These are phyloP conservation scores for Brachyalestes nurse DNA, from an alignment of 2,797 vertebrate species.

Conservation along the genomic window DNA sequence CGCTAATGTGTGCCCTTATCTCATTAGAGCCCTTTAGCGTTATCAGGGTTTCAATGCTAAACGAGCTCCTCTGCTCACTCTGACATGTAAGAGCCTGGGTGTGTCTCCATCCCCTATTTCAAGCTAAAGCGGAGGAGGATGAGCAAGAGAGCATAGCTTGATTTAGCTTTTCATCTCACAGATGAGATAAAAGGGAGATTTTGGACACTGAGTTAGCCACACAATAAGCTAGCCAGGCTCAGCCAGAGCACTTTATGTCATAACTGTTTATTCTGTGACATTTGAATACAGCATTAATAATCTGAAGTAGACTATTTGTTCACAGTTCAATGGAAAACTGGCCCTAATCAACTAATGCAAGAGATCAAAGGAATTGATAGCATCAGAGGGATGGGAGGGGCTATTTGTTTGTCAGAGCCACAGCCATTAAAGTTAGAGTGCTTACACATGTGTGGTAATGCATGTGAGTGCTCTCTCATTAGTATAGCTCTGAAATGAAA, in stretches of 20 bases:
- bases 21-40: constrained; percentile 54
- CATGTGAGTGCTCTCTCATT: constrained; percentile 47
- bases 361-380: constrained; percentile 27
- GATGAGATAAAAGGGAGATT: constrained; percentile 24
- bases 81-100: constrained; percentile 26
- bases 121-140: constrained; percentile 15
- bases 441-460: constrained; percentile 55
- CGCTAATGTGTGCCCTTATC: constrained; percentile 56
- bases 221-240: constrained; percentile 17
- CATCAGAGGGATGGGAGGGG: constrained; percentile 28
- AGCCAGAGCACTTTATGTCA: constrained; percentile 26
- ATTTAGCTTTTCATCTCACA: constrained; percentile 39
- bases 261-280: constrained; percentile 23
- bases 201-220: not conserved
- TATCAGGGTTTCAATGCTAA: constrained; percentile 45
- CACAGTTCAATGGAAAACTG: constrained; percentile 12
- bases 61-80: constrained; percentile 32
- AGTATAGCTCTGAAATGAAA: constrained; percentile 54
- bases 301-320: constrained; percentile 25
- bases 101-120: constrained; percentile 39
- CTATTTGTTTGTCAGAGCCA: constrained; percentile 46
- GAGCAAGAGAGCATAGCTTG: constrained; percentile 25
- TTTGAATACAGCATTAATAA: constrained; percentile 34
- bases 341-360: constrained; percentile 30
- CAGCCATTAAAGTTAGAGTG: constrained; percentile 60